phyloP scores from a whole-genome alignment of 53 echinoderm and acorn worm genomes.

The Actinopyga echinites region DNA sequence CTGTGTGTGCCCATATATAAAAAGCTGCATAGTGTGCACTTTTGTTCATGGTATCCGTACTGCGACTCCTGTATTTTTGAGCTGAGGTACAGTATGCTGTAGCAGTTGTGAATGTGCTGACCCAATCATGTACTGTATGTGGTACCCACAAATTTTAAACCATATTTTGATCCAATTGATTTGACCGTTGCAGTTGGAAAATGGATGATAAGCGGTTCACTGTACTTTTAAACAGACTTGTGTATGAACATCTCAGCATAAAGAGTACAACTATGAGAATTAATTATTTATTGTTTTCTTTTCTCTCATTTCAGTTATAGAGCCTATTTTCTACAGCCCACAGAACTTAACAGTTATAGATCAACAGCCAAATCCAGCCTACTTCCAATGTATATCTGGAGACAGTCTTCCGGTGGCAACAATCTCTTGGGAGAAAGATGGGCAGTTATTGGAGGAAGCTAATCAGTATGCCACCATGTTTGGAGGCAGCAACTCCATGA shows the following conservation, averaged over 20 bases:
- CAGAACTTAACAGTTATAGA: constrained; percentile 67
- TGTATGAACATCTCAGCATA: too few relatives aligned
- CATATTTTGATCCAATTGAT: too few relatives aligned
- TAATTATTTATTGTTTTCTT: not conserved
- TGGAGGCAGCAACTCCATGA: constrained; percentile 69
- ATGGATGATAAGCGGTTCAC: not conserved
- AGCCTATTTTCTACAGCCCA: constrained; percentile 72
- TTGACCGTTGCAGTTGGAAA: not conserved
- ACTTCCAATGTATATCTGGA: constrained; percentile 95
- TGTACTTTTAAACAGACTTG: too few relatives aligned
- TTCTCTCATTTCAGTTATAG: constrained; percentile 60
- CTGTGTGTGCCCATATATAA: too few relatives aligned
- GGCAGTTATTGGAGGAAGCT: constrained; percentile 55
- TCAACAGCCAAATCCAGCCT: constrained; percentile 73
- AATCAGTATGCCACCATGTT: constrained; percentile 70
- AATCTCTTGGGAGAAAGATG: constrained; percentile 91
- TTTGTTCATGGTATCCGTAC: too few relatives aligned
- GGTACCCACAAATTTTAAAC: too few relatives aligned
- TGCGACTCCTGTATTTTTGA: too few relatives aligned
- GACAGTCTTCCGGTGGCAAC: constrained; percentile 72
- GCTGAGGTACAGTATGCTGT: too few relatives aligned
- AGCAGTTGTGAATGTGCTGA: too few relatives aligned
- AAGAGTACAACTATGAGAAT: too few relatives aligned
- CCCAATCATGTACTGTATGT: too few relatives aligned
- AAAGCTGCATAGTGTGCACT: too few relatives aligned